These are phyloP conservation scores for Prunella strophiata DNA, from an alignment of 2,797 vertebrate species.

Conservation along the genomic window DNA sequence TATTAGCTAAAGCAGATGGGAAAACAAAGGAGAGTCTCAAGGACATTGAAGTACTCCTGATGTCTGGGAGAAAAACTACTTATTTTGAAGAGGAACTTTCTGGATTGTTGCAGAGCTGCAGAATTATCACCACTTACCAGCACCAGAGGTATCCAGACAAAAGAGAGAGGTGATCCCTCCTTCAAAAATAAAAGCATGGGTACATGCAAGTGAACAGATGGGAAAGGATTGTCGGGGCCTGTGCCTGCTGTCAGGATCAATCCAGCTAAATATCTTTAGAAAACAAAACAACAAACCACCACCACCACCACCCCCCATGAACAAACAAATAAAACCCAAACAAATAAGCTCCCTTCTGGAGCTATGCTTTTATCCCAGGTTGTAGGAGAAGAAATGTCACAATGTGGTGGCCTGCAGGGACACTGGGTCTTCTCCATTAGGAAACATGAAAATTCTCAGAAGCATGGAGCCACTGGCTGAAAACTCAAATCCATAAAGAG, in stretches of 20 bases:
- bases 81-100: neutral
- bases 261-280: neutral
- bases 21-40: conserved; percentile 27
- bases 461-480: neutral
- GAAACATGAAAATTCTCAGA: neutral
- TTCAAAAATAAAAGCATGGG: neutral
- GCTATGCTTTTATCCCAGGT: neutral
- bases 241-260: neutral
- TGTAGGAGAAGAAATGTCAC: neutral
- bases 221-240: neutral
- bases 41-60: neutral
- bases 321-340: neutral
- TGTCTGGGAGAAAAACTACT: neutral
- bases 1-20: neutral
- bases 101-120: neutral
- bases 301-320: neutral
- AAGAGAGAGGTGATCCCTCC: neutral
- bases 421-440: neutral
- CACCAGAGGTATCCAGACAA: neutral
- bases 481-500: neutral
- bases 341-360: neutral
- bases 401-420: neutral
- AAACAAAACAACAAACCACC: neutral
- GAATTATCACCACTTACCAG: neutral
- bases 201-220: neutral